Evolutionary conservation across 2,797 vertebrate species (phyloP), one percentile per base, ranked within the genome.

Genomic region (Glyptemys insculpta): DNA sequence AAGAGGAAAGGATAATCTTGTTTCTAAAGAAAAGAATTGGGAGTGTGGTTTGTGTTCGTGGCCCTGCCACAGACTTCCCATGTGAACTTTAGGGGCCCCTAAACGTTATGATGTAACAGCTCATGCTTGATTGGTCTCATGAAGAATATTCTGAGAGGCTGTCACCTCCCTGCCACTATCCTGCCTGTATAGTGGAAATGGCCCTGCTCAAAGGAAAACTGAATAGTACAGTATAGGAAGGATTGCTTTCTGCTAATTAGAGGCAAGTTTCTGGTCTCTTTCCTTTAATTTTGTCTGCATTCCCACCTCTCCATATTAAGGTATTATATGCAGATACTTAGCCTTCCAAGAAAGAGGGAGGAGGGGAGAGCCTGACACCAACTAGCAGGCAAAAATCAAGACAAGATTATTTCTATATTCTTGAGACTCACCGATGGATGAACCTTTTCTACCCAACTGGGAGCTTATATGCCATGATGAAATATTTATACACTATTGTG

Each of bases 261-360:
- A 94, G 79, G 50, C 12, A 80, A 3, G 47, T 62, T 94, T 93
- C 95, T 83, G 59, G 94, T 65, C 72, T 88, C 91, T 89, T 97
- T 96, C 96, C 95, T 97, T 95, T 83, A 85, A 85, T 81, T 89
- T 81, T 57, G 65, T 85, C 88, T 47, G 52, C 74, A 91, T 82
- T 88, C 84, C 96, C 97, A 94, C 94, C 89, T 87, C 94, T 53
- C 79, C 91, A 94, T 92, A 88, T 80, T 91, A 95, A 44, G 15
- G 78, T 84, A 83, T 95, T 92, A 86, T 91, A 65, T 57, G 81
- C 81, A 92, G 90, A 54, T 78, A 15, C 79, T 97, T 89, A 81
- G 59, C 34, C 81, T 87, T 88, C 87, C 80, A 95, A 90, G 82
- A 34, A n/a, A n/a, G 27, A n/a, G 34, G 34, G 62, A 92, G 23